Percentiles rank a stretch among this genome's conserved stretches.
Evolutionary conservation across 2,888 invertebrate species (phyloP).

Genomic region (Brachyopa scutellaris): DNA sequence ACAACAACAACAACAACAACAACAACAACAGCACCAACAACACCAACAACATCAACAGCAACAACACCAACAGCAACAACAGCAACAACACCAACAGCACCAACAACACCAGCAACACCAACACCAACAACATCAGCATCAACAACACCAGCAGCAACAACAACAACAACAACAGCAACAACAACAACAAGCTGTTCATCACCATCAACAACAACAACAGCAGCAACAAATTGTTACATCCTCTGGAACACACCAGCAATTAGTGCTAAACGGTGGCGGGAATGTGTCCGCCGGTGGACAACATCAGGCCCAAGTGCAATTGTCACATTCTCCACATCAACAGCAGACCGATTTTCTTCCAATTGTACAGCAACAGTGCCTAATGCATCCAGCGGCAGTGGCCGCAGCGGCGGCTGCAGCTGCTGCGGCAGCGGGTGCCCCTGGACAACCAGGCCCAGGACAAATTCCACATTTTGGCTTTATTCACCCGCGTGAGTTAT

Average conservation of each 20-base stretch:
- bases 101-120: slow-evolving; percentile 43
- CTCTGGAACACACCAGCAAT: slow-evolving; percentile 49
- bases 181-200: slow-evolving; percentile 8
- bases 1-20: slow-evolving; percentile 67
- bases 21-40: slow-evolving; percentile 42
- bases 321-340: slow-evolving; percentile 64
- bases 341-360: slow-evolving; percentile 57
- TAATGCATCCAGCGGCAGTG: slow-evolving; percentile 62
- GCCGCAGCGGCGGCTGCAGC: slow-evolving; percentile 56
- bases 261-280: slow-evolving; percentile 45
- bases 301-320: slow-evolving; percentile 55
- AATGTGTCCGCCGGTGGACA: slow-evolving; percentile 44
- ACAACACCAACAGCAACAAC: too few species aligned
- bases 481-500: slow-evolving; percentile 65
- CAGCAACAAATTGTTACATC: slow-evolving; percentile 59
- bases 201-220: slow-evolving; percentile 46
- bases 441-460: slow-evolving; percentile 52
- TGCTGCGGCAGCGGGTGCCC: slow-evolving; percentile 46
- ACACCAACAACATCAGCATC: slow-evolving; percentile 41
- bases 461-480: slow-evolving; percentile 62
- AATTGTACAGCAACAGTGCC: slow-evolving; percentile 63
- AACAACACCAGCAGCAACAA: slow-evolving; percentile 21
- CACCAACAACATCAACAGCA: slow-evolving; percentile 48
- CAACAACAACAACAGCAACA: slow-evolving; percentile 29
- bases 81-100: too few species aligned